Percentiles rank a stretch among this genome's conserved stretches.
Evolutionary conservation across 2,113 vertebrate species (phyloP).

Genomic region (Micromys minutus): DNA sequence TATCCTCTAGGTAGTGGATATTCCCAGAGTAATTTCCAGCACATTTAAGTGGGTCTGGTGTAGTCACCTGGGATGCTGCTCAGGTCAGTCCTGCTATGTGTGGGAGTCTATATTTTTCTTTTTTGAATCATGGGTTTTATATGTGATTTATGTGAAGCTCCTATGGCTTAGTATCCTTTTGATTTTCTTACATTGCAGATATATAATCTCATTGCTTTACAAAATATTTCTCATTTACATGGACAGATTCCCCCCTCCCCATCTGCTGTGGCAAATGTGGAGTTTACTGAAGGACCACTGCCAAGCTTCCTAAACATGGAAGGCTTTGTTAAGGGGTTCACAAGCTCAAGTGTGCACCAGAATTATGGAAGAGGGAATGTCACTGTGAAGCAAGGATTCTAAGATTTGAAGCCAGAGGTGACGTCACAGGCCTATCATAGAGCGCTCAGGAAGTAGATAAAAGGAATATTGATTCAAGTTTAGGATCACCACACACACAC

Average conservation of each 20-base stretch:
- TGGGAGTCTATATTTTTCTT: background rate
- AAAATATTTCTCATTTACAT: constrained; percentile 3
- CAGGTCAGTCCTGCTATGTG: background rate
- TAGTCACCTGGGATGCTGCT: rapidly evolving
- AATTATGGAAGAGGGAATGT: background rate
- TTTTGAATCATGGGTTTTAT: background rate
- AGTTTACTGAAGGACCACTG: background rate
- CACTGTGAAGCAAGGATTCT: background rate
- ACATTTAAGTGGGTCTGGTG: background rate
- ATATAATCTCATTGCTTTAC: background rate
- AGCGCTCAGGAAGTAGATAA: background rate
- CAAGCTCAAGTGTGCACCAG: no score
- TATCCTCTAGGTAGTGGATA: background rate
- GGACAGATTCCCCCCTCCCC: background rate
- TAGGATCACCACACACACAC: background rate
- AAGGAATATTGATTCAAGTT: background rate
- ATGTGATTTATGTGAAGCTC: background rate
- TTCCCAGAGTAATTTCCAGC: background rate
- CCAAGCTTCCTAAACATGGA: background rate
- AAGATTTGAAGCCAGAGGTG: background rate
- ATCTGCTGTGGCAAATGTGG: background rate
- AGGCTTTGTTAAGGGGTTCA: background rate
- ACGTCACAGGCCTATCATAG: background rate
- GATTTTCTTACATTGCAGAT: background rate
- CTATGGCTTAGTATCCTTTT: background rate